Conservation (phyloP, 2,888 invertebrate genomes). For the Dynastes maya region DNA sequence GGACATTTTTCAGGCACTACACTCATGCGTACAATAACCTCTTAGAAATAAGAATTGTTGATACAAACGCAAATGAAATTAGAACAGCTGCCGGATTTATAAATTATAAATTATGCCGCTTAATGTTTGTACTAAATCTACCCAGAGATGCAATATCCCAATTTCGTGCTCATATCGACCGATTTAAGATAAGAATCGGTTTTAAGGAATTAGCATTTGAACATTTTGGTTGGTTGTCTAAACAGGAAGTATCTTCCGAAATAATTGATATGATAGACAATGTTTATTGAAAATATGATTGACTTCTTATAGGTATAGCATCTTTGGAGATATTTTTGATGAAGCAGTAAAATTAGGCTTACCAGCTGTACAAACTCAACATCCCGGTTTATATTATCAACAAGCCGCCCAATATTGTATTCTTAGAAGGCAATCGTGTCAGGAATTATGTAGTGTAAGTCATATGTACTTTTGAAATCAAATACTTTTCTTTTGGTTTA, state of each 20-base stretch:
- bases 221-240: conserved; percentile 95
- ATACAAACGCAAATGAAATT: conserved; percentile 93
- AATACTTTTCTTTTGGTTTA: background rate
- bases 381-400: conserved; percentile 97
- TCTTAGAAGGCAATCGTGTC: conserved; percentile 83
- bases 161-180: conserved; percentile 92
- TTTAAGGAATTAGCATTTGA: conserved; percentile 92
- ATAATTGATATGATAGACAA: background rate
- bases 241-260: conserved; percentile 79
- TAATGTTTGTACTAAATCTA: conserved; percentile 90
- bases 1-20: conserved; percentile 77
- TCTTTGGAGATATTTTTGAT: conserved; percentile 96
- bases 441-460: conserved; percentile 79
- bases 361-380: conserved; percentile 95
- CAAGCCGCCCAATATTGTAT: conserved; percentile 93
- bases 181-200: conserved; percentile 87
- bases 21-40: conserved; percentile 92
- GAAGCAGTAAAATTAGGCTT: conserved; percentile 94
- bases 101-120: conserved; percentile 94
- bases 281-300: background rate
- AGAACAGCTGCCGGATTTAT: conserved; percentile 96
- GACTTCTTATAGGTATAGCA: conserved; percentile 72
- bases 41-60: conserved; percentile 89
- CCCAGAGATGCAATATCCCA: conserved; percentile 96
- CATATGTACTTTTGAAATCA: background rate